Evolutionary conservation across 2,888 invertebrate genomes (phyloP), one percentile per base, ranked within the genome.

Genomic region (Metellina segmentata): DNA sequence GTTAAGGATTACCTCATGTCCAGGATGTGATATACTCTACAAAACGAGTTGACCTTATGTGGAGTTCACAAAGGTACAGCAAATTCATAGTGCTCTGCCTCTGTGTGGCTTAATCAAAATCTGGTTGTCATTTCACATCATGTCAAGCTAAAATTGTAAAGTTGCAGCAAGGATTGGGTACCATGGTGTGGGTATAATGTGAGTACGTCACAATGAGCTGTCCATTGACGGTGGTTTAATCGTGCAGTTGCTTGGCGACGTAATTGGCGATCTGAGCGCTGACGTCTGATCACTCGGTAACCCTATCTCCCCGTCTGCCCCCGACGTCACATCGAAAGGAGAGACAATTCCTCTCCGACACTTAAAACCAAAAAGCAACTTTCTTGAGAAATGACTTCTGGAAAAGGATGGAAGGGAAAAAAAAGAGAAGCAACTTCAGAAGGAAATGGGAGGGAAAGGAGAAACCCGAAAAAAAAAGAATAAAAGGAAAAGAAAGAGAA

Each of bases 301-400:
- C 88, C 92, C 89, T 83, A 61, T 78, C 86, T 86, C 86, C 82
- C 53, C 81, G 52, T 81, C 77, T 71, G 61, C 85, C 85, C 85
- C 70, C 88, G 89, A 92, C 87, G 92, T 92, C 92, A 92, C 92
- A 92, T 89, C 88, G 88, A 79, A 85, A 89, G 92, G 75, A 89
- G 92, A 88, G 92, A 92, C 92, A 88, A 92, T 92, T 92, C 89
- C 89, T 92, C 92, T 89, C 92, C 92, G 92, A 92, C 92, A 92
- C 92, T 92, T 92, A 92, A 92, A 88, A 89, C 92, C 92, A 89
- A 89, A 92, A 92, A 88, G 89, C 88, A 92, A 92, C 92, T 92
- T 91, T 92, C 92, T 91, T 92, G 92, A 92, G 92, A 92, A 92
- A 92, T 92, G 85, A 89, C 92, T 92, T 92, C 89, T 83, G 85